These are phyloP conservation scores for Sceloporus undulatus DNA, from an alignment of 2,113 vertebrate species.

Conservation along the genomic window DNA sequence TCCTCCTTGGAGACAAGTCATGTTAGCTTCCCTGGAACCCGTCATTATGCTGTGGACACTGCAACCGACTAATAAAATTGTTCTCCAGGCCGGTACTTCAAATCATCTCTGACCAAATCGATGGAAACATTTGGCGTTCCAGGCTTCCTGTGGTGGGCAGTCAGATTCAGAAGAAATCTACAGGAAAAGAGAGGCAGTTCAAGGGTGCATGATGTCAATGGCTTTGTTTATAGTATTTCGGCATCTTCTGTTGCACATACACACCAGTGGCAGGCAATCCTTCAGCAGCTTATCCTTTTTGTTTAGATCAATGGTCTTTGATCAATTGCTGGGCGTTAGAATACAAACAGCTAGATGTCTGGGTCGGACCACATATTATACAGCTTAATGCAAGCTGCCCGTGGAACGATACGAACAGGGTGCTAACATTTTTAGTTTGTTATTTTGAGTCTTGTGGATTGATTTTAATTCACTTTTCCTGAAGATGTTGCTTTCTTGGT, in stretches of 20 bases:
- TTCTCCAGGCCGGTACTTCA: background rate
- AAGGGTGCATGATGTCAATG: background rate
- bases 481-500: background rate
- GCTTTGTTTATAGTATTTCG: background rate
- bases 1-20: background rate
- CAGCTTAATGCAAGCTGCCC: background rate
- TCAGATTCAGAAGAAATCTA: background rate
- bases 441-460: conserved; percentile 12
- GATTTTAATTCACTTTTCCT: conserved; percentile 48
- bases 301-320: background rate
- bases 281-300: background rate
- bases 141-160: background rate
- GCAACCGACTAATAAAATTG: background rate
- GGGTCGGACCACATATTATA: conserved; percentile 22
- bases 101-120: background rate
- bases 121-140: background rate
- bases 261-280: background rate
- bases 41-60: background rate
- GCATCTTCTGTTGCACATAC: background rate
- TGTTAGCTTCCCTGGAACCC: background rate
- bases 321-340: background rate
- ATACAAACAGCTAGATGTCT: conserved; percentile 9
- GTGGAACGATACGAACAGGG: background rate
- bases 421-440: background rate
- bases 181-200: background rate